phyloP scores from a whole-genome alignment of 2,797 vertebrate species.

The Acanthurus tractus region DNA sequence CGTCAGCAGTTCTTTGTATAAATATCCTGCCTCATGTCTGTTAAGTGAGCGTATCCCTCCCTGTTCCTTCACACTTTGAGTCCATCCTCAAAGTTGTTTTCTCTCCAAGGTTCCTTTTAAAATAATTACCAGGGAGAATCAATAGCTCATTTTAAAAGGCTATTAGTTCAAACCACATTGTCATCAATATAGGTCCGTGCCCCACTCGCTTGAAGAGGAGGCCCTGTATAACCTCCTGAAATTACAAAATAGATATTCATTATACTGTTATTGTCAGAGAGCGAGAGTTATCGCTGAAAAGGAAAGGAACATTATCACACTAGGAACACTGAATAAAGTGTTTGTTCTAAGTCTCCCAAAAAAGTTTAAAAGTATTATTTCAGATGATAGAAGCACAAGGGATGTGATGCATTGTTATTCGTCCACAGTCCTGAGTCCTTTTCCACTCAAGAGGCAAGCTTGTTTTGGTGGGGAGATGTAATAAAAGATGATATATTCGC shows the following conservation, averaged over 20 bases:
- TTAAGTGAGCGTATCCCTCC: constrained; percentile 2
- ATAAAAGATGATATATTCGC: constrained; percentile 34
- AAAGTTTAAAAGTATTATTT: background rate
- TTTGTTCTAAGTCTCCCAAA: background rate
- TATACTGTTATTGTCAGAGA: constrained; percentile 39
- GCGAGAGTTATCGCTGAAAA: background rate
- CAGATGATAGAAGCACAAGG: background rate
- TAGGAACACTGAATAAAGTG: background rate
- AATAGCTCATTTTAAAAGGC: constrained; percentile 76
- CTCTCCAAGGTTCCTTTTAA: constrained; percentile 56
- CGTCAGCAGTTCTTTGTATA: constrained; percentile 8
- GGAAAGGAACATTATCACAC: background rate
- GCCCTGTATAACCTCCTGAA: constrained; percentile 32
- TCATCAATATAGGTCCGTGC: constrained; percentile 65
- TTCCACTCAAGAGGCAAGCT: constrained; percentile 8
- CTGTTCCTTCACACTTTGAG: constrained; percentile 15
- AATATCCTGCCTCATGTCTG: constrained; percentile 7
- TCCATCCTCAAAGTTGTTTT: constrained; percentile 58
- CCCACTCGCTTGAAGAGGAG: constrained; percentile 43
- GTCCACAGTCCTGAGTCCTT: constrained; percentile 9
- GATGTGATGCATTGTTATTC: background rate
- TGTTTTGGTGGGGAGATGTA: constrained; percentile 8
- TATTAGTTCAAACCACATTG: constrained; percentile 66
- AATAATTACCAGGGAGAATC: constrained; percentile 69
- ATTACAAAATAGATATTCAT: constrained; percentile 65